A percentile compares a stretch with the other conserved stretches of the same genome.
These are phyloP conservation scores for Centropus unirufus DNA, from an alignment of 2,113 vertebrate genomes.

Conservation along the genomic window DNA sequence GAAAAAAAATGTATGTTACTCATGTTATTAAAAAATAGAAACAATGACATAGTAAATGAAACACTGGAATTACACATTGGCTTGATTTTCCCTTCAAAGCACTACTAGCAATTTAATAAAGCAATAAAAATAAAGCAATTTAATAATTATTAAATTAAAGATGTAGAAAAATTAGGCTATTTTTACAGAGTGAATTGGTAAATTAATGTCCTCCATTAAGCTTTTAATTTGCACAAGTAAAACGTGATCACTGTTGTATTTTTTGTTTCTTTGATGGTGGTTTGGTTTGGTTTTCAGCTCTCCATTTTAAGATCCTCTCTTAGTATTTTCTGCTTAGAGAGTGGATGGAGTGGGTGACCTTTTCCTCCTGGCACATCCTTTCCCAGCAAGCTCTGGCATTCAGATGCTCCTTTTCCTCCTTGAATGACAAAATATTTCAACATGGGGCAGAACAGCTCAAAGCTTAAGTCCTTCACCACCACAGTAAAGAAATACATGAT, in stretches of 20 bases:
- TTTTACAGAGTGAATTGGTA: conserved; percentile 35
- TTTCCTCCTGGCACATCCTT: background rate
- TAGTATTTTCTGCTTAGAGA: background rate
- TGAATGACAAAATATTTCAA: background rate
- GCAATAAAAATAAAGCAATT: too few species aligned
- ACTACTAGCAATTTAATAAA: background rate
- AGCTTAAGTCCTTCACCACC: background rate
- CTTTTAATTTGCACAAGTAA: conserved; percentile 14
- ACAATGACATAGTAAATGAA: conserved; percentile 52
- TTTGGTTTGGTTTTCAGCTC: background rate
- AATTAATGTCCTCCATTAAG: conserved; percentile 50
- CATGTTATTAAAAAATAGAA: conserved; percentile 70
- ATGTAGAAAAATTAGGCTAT: conserved; percentile 34
- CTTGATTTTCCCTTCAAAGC: conserved; percentile 50
- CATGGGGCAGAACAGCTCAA: background rate
- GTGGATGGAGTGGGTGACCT: rapidly evolving
- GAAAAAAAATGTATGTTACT: conserved; percentile 59
- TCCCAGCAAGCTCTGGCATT: background rate
- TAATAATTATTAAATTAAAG: too few species aligned
- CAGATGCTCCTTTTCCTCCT: background rate
- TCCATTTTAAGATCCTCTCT: background rate
- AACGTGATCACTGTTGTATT: background rate
- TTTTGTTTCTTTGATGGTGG: background rate
- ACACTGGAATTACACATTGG: conserved; percentile 20
- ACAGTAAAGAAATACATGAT: background rate